Conservation (phyloP, 2,888 invertebrate species). For the Drosophila neonasuta region DNA sequence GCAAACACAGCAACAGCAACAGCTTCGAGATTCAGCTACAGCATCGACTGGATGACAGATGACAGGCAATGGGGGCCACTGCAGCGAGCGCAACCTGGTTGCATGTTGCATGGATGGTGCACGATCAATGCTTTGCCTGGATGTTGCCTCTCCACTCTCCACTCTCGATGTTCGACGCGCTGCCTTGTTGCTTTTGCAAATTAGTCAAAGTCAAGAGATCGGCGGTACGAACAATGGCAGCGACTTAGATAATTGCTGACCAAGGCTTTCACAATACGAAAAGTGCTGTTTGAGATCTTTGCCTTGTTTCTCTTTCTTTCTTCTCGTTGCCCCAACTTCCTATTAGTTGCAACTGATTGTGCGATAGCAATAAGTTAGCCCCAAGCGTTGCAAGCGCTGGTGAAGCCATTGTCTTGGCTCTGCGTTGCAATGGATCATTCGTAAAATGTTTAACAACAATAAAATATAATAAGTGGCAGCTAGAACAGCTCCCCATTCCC, state of each 20-base stretch:
- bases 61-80: slow-evolving; percentile 61
- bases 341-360: slow-evolving; percentile 73
- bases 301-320: neutral
- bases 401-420: slow-evolving; percentile 46
- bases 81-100: slow-evolving; percentile 8
- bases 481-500: slow-evolving; percentile 21
- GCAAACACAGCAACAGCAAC: slow-evolving; percentile 24
- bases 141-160: slow-evolving; percentile 13
- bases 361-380: slow-evolving; percentile 77
- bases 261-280: slow-evolving; percentile 71
- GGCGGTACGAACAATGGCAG: slow-evolving; percentile 69
- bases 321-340: slow-evolving; percentile 57
- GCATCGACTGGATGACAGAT: slow-evolving; percentile 62
- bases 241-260: slow-evolving; percentile 74
- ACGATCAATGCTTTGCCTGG: slow-evolving; percentile 28
- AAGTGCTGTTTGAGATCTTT: slow-evolving; percentile 55
- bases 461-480: slow-evolving; percentile 57
- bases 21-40: slow-evolving; percentile 28
- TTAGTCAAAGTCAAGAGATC: slow-evolving; percentile 74
- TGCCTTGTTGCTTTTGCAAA: slow-evolving; percentile 55
- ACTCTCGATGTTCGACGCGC: slow-evolving; percentile 16
- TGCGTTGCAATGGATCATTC: slow-evolving; percentile 62
- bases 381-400: slow-evolving; percentile 26
- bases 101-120: slow-evolving; percentile 34
- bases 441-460: slow-evolving; percentile 50